Evolutionary conservation across 2,113 vertebrate species (phyloP).

Genomic region (Callopanchax toddi): DNA sequence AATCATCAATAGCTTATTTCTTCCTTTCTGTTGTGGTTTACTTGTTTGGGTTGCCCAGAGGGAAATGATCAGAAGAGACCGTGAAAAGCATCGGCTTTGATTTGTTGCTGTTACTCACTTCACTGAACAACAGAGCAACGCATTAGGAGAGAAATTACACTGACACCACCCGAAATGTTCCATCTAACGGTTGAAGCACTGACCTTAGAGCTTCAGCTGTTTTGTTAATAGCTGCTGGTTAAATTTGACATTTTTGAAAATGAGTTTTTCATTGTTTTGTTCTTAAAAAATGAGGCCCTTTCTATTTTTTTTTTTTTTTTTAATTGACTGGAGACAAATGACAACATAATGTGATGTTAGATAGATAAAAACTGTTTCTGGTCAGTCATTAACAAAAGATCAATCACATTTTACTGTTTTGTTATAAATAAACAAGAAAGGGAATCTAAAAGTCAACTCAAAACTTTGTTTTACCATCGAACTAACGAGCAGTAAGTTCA

Average conservation of each 20-base stretch:
- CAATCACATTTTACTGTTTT: too few relatives aligned
- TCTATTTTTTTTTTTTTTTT: too few relatives aligned
- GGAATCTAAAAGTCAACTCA: too few relatives aligned
- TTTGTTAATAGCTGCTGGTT: not conserved
- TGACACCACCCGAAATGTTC: conserved; percentile 12
- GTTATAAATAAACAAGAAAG: too few relatives aligned
- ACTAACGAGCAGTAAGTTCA: too few relatives aligned
- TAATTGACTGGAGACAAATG: too few relatives aligned
- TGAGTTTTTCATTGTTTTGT: not conserved
- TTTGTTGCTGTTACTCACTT: conserved; percentile 55
- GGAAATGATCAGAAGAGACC: conserved; percentile 49
- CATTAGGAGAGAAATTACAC: conserved; percentile 37
- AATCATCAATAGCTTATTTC: conserved; percentile 45
- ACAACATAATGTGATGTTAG: too few relatives aligned
- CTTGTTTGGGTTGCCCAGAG: conserved; percentile 32
- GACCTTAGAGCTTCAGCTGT: not conserved
- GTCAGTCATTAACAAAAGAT: too few relatives aligned
- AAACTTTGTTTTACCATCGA: too few relatives aligned
- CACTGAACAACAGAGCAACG: conserved; percentile 47
- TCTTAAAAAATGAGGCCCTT: not conserved
- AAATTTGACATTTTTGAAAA: not conserved
- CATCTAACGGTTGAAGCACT: not conserved
- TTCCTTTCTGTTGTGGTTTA: conserved; percentile 35
- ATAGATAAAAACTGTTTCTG: too few relatives aligned
- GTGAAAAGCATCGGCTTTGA: conserved; percentile 28